phyloP scores from a whole-genome alignment of 2,888 invertebrate genomes.

The Drosophila cognata region DNA sequence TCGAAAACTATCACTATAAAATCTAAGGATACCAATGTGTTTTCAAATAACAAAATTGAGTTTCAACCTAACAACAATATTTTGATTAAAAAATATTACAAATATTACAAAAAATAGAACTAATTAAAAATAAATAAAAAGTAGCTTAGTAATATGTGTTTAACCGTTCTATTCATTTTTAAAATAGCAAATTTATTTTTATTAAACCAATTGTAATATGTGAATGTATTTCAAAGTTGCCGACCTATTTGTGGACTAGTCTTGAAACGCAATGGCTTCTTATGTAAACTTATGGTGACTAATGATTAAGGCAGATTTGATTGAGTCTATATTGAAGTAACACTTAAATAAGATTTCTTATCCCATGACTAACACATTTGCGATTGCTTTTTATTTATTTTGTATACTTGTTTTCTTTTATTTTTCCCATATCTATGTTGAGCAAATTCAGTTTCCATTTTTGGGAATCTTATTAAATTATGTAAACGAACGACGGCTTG shows the following conservation, averaged over 20 bases:
- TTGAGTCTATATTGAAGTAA: neutral
- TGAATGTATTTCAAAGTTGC: too few species aligned
- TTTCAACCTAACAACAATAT: neutral
- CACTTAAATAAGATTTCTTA: neutral
- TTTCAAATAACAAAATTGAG: neutral
- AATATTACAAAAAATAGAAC: neutral
- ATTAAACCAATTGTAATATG: too few species aligned
- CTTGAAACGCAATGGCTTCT: neutral
- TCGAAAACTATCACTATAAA: neutral
- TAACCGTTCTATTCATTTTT: too few species aligned
- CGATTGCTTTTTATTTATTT: neutral
- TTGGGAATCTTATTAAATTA: neutral
- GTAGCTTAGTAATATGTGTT: too few species aligned
- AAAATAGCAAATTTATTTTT: neutral
- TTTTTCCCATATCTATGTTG: neutral
- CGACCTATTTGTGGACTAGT: neutral
- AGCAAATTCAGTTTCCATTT: neutral
- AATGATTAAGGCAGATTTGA: neutral
- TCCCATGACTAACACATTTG: neutral
- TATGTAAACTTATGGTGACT: neutral
- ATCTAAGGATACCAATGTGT: neutral
- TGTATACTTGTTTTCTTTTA: neutral
- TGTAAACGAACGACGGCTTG: constrained; percentile 7
- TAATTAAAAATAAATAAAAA: too few species aligned
- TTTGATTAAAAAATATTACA: neutral